These are phyloP conservation scores for Cheilosia vernalis DNA, from an alignment of 2,888 invertebrate species.

Conservation along the genomic window DNA sequence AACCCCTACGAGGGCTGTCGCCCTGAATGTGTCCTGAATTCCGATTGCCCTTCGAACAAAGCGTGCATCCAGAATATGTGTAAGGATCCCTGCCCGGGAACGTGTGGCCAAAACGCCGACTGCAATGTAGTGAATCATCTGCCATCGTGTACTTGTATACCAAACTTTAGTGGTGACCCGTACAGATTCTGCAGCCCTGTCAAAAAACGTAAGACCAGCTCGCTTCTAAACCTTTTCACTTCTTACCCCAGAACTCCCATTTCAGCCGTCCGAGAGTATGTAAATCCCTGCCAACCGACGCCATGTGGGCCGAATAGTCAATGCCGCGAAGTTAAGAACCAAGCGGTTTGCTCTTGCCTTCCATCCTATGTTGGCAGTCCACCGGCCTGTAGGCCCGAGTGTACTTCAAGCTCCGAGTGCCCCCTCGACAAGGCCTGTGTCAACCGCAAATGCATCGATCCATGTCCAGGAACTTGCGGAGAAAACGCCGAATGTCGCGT, in stretches of 20 bases:
- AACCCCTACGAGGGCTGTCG: constrained; percentile 91
- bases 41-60: constrained; percentile 88
- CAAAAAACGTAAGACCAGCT: constrained; percentile 84
- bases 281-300: constrained; percentile 86
- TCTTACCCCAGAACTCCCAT: not conserved
- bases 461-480: constrained; percentile 91
- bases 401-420: constrained; percentile 89
- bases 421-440: constrained; percentile 86
- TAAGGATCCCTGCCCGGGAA: constrained; percentile 90
- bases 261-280: constrained; percentile 80
- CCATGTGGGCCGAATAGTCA: constrained; percentile 88
- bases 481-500: constrained; percentile 85
- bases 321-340: constrained; percentile 84
- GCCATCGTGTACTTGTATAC: constrained; percentile 87
- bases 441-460: constrained; percentile 87
- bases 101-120: constrained; percentile 89
- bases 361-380: constrained; percentile 87
- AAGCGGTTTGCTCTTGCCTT: constrained; percentile 86
- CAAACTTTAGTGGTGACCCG: constrained; percentile 90
- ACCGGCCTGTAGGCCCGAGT: constrained; percentile 91
- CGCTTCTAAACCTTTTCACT: not conserved
- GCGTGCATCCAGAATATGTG: constrained; percentile 90
- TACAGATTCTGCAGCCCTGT: constrained; percentile 86
- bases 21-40: constrained; percentile 89
- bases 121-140: constrained; percentile 90